Evolutionary conservation across 2,797 vertebrate species (phyloP), one percentile per base, ranked within the genome.

Genomic region (Dendrocincla fuliginosa): DNA sequence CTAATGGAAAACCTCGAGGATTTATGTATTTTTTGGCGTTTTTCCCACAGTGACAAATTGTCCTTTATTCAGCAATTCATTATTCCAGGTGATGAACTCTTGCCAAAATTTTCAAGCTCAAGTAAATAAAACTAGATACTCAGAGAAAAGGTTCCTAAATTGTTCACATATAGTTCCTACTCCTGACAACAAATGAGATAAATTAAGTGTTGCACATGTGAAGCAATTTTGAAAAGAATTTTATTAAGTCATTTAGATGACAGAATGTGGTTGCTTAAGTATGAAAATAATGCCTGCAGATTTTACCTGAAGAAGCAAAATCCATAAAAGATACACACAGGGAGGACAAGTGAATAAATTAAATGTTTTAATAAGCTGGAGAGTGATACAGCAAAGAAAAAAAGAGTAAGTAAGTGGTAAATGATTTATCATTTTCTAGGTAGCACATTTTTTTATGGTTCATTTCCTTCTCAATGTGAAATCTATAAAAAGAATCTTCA

Each of bases 401-500:
- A 82, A 67, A 77, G 85, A 33, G 42, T n/a, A 81, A 70, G 42
- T 71, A 89, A 90, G 78, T 79, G 32, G 64, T 96, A 96, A 96
- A 95, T 91, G 79, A 80, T 96, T 97, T 94, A 92, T 81, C 44
- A 93, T 97, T 96, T 96, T 95, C 93, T 84, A 96, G 93, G 88
- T 84, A 96, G n/a, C 23, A 84, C 75, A 52, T 75, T 96, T 79
- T 96, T 96, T 94, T 82, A 95, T 93, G 93, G 93, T 96, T 97
- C 73, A 97, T 97, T 96, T 98, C 91, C 95, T 97, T 83, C 50
- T 73, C 85, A 87, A 63, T 89, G 76, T 93, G 93, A 91, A 95
- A 97, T 97, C 87, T 96, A 95, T 96, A 96, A 95, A 97, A 97
- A 96, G 84, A 94, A 86, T 95, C 87, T 96, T 93, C 89, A 95